Evolutionary conservation across 2,888 invertebrate genomes (phyloP).

Genomic region (Camptogramma bilineatum): DNA sequence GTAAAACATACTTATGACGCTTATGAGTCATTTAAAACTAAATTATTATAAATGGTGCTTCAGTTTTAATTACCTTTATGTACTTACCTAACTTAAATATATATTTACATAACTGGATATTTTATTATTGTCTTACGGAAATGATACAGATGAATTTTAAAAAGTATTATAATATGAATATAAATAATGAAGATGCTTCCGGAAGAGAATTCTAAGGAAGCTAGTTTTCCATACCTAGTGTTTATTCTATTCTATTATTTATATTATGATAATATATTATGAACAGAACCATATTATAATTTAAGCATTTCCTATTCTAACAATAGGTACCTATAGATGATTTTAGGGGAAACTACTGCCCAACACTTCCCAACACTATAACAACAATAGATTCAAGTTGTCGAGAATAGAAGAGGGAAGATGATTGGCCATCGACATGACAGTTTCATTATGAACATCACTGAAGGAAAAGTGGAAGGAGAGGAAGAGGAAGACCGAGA

Average conservation of each 20-base stretch:
- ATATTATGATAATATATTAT: no score
- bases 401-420: no score
- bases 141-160: constrained; percentile 26
- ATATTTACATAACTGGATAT: constrained; percentile 16
- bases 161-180: constrained; percentile 6
- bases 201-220: constrained; percentile 1
- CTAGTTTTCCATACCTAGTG: background rate
- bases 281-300: background rate
- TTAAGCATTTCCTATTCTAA: no score
- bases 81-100: background rate
- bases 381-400: no score
- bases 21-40: background rate
- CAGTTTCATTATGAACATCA: no score
- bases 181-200: background rate
- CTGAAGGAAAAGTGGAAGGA: no score
- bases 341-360: no score
- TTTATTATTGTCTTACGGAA: constrained; percentile 22
- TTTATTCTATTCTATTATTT: constrained; percentile 1
- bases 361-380: no score
- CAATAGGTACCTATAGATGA: no score
- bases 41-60: background rate
- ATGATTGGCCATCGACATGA: no score
- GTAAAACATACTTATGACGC: no score
- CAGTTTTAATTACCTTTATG: background rate
- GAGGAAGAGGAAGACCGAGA: no score